Conservation (phyloP, 2,113 vertebrate genomes). For the Cochlearius cochlearius region DNA sequence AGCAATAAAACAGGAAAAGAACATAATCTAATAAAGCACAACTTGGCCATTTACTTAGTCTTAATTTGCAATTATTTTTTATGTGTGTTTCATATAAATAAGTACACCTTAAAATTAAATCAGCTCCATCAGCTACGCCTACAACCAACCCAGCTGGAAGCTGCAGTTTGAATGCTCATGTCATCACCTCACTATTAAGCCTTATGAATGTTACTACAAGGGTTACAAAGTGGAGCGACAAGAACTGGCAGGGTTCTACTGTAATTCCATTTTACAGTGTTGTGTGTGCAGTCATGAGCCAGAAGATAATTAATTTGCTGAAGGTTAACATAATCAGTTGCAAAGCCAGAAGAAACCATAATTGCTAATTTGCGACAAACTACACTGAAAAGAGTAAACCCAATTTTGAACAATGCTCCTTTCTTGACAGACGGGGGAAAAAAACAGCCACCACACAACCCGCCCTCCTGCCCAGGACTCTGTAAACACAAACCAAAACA, state of each 20-base stretch:
- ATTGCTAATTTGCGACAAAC: background rate
- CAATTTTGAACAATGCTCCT: background rate
- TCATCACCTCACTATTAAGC: background rate
- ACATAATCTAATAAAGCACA: background rate
- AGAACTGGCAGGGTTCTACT: slow-evolving; percentile 7
- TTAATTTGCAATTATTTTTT: background rate
- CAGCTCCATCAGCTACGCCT: background rate
- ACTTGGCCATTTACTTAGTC: background rate
- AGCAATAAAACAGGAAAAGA: background rate
- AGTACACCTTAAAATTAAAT: background rate
- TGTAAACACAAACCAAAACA: background rate
- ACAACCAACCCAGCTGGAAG: background rate
- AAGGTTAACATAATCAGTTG: slow-evolving; percentile 1
- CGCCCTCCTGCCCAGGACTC: background rate
- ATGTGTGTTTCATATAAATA: background rate
- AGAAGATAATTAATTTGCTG: slow-evolving; percentile 38
- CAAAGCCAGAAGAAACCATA: background rate
- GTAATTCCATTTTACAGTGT: background rate
- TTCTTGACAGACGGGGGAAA: background rate
- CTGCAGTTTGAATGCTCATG: background rate
- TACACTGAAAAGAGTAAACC: background rate
- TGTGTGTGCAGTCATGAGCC: background rate
- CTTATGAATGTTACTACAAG: background rate
- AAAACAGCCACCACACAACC: background rate
- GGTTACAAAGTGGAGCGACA: background rate